Conservation (phyloP, 2,888 invertebrate genomes). For the Protophormia terraenovae region DNA sequence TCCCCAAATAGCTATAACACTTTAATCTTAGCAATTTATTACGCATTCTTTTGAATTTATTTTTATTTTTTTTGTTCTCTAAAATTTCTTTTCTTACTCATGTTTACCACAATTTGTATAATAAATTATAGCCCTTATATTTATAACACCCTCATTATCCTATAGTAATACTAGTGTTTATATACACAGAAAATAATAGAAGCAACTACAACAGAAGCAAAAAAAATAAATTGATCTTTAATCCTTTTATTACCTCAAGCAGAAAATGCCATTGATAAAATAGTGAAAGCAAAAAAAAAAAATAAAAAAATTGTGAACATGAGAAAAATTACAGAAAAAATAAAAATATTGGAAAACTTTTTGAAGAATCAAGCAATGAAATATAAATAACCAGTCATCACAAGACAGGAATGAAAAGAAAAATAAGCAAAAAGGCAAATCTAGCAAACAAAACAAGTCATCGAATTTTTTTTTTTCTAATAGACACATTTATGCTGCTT, state of each 20-base stretch:
- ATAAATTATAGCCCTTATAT: slow-evolving; percentile 22
- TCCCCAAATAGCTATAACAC: not conserved
- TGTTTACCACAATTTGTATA: not conserved
- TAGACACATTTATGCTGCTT: not conserved
- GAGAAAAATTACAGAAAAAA: no score
- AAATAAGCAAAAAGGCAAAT: no score
- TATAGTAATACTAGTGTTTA: not conserved
- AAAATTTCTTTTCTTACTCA: not conserved
- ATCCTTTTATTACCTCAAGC: slow-evolving; percentile 37
- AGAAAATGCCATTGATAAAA: slow-evolving; percentile 18
- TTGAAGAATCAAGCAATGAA: not conserved
- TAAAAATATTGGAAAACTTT: not conserved
- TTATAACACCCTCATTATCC: slow-evolving; percentile 5
- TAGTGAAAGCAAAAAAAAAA: not conserved
- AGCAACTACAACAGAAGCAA: not conserved
- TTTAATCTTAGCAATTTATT: slow-evolving; percentile 14
- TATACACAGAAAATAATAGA: not conserved
- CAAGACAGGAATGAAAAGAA: not conserved
- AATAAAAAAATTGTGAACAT: slow-evolving; percentile 8
- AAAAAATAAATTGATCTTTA: slow-evolving; percentile 50
- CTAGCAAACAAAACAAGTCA: not conserved
- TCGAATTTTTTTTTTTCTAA: not conserved
- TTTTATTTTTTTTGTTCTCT: not conserved
- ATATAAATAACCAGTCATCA: not conserved
- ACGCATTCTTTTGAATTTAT: not conserved